phyloP scores from a whole-genome alignment of 2,888 invertebrate genomes.

The Hedya salicella region DNA sequence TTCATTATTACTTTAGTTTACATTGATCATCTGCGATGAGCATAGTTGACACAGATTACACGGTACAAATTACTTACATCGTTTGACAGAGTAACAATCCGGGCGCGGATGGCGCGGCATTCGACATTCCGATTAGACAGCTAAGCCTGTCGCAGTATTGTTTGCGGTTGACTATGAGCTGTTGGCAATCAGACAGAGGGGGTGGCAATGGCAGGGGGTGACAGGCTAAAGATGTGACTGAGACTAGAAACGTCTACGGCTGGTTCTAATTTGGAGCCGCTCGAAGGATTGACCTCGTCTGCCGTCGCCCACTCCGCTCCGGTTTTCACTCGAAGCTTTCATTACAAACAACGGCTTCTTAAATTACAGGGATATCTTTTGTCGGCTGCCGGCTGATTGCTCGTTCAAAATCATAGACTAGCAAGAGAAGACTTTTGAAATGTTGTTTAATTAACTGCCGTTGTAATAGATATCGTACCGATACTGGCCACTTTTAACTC shows the following conservation, averaged over 20 bases:
- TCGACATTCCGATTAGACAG: slow-evolving; percentile 69
- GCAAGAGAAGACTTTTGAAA: slow-evolving; percentile 28
- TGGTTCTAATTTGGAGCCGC: slow-evolving; percentile 72
- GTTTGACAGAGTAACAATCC: slow-evolving; percentile 61
- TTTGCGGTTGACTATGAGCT: slow-evolving; percentile 66
- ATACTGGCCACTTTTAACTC: slow-evolving; percentile 14
- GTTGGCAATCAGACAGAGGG: slow-evolving; percentile 66
- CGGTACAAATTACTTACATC: slow-evolving; percentile 68
- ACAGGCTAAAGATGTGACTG: slow-evolving; percentile 53
- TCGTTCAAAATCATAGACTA: slow-evolving; percentile 38
- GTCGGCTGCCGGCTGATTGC: slow-evolving; percentile 43
- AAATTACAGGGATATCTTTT: slow-evolving; percentile 49
- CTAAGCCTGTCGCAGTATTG: slow-evolving; percentile 71
- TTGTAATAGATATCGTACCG: slow-evolving; percentile 24
- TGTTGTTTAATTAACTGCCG: slow-evolving; percentile 29
- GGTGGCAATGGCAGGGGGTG: slow-evolving; percentile 48
- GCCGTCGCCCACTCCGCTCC: slow-evolving; percentile 44
- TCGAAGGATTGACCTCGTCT: slow-evolving; percentile 66
- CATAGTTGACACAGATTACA: slow-evolving; percentile 51
- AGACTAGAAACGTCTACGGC: slow-evolving; percentile 69
- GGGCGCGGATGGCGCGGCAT: slow-evolving; percentile 54
- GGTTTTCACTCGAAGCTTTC: slow-evolving; percentile 54
- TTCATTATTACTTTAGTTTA: slow-evolving; percentile 24
- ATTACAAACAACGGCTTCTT: slow-evolving; percentile 47
- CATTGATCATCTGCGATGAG: slow-evolving; percentile 38